These are phyloP conservation scores for Petromus typicus DNA, from an alignment of 2,113 vertebrate species.

Conservation along the genomic window DNA sequence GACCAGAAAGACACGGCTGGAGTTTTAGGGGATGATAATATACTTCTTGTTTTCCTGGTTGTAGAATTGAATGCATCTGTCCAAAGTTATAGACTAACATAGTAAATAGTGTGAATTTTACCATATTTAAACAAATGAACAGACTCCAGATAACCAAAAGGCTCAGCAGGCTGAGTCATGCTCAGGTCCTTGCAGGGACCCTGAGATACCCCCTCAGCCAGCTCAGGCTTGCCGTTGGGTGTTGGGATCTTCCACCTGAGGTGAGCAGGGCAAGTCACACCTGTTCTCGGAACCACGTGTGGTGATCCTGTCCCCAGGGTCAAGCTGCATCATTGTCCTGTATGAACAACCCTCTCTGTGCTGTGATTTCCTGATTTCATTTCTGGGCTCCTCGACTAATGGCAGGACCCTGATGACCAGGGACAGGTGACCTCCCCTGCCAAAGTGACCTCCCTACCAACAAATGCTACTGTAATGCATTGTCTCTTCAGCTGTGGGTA, in stretches of 20 bases:
- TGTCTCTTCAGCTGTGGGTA: neutral
- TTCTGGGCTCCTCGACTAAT: rapidly evolving
- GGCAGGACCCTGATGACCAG: neutral
- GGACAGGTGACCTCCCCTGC: neutral
- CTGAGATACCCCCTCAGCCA: rapidly evolving
- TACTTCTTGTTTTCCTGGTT: neutral
- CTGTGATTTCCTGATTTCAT: neutral
- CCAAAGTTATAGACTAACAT: neutral
- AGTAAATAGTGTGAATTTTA: neutral
- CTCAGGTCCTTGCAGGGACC: rapidly evolving
- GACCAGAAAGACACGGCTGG: neutral
- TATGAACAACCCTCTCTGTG: neutral
- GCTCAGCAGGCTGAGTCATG: no score
- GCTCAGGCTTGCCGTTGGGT: rapidly evolving
- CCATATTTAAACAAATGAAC: neutral
- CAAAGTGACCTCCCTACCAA: neutral
- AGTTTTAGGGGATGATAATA: neutral
- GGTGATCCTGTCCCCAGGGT: no score
- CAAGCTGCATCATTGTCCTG: neutral
- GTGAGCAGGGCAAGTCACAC: neutral
- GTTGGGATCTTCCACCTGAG: neutral
- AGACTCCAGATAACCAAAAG: neutral
- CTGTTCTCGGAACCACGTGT: neutral
- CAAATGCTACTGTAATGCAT: neutral
- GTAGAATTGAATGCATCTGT: no score